These are phyloP conservation scores for Prunella fulvescens DNA, from an alignment of 2,113 vertebrate species.

Conservation along the genomic window DNA sequence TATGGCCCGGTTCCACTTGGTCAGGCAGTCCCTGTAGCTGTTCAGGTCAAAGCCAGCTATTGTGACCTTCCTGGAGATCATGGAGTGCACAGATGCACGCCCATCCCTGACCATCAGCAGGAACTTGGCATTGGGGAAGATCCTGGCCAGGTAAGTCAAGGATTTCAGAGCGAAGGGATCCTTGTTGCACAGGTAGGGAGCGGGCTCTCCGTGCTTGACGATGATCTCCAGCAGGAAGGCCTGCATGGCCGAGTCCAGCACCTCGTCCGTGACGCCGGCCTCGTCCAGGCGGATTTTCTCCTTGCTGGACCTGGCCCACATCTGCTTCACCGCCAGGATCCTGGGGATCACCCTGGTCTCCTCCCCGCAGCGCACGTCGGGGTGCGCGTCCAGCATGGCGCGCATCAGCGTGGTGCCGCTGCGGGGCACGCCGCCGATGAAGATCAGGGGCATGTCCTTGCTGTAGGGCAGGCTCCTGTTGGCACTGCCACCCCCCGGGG, in stretches of 20 bases:
- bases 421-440: constrained; percentile 93
- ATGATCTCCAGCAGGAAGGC: constrained; percentile 95
- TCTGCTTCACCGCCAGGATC: constrained; percentile 95
- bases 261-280: constrained; percentile 93
- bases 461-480: constrained; percentile 81
- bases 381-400: constrained; percentile 95
- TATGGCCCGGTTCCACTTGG: constrained; percentile 97
- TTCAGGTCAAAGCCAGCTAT: constrained; percentile 95
- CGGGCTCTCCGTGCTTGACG: constrained; percentile 94
- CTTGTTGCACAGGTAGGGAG: constrained; percentile 94
- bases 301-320: constrained; percentile 95
- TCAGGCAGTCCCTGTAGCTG: constrained; percentile 95
- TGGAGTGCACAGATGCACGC: constrained; percentile 92
- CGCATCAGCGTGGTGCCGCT: constrained; percentile 96
- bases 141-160: constrained; percentile 89
- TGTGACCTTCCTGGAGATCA: constrained; percentile 97
- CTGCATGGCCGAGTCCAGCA: constrained; percentile 95
- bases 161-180: constrained; percentile 97
- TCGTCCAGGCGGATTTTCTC: constrained; percentile 96
- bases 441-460: constrained; percentile 97
- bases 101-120: constrained; percentile 94
- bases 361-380: constrained; percentile 91
- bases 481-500: constrained; percentile 52
- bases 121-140: constrained; percentile 95
- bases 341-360: constrained; percentile 94